Base-by-base conservation (phyloP, 2,113 vertebrate genomes). In the Raja brachyura region DNA sequence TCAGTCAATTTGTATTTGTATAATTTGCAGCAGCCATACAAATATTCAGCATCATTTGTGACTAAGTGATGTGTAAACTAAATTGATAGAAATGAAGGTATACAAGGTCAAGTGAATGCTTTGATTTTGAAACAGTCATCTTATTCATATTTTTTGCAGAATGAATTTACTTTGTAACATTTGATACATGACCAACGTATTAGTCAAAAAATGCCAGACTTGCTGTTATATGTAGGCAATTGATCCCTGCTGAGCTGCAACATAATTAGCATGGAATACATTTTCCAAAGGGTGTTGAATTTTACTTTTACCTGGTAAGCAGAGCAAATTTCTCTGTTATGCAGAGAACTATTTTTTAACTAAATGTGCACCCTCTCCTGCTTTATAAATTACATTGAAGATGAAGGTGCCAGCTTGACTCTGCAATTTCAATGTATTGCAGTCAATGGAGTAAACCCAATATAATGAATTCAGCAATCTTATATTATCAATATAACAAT, bases 391-490 rank as follows among this genome's bases (percentile, higher is more conserved):
- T 56, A 20, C 16, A 68, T 90, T 68, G n/a, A 90, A 66, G 31
- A 68, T 63, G 25, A 90, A 90, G 86, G 86, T n/a, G 68, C 63
- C 61, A 90, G 61, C 20, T 61, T 90, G 86, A 68, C 28, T n/a
- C 22, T 66, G 59, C 61, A 90, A 63, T 68, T 68, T 73, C 61
- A 68, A 10, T 48, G 88, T 5, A 56, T 56, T 9, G 18, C 48
- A 92, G 33, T 48, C 39, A 73, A 39, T 14, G 48, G 33, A 11
- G 73, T 48, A 70, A 33, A 70, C 33, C 63, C 54, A 66, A 31
- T 48, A 73, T 39, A 92, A 73, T 73, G 18, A 28, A 10, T 73
- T 11, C 73, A 33, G 31, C 66, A 54, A 48, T 73, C 73, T 33
- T 63, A 86, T 31, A 61, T 54, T 11, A 83, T 8, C 48, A 48